Evolutionary conservation across 2,888 invertebrate genomes (phyloP).

Genomic region (Silvanus unidentatus): DNA sequence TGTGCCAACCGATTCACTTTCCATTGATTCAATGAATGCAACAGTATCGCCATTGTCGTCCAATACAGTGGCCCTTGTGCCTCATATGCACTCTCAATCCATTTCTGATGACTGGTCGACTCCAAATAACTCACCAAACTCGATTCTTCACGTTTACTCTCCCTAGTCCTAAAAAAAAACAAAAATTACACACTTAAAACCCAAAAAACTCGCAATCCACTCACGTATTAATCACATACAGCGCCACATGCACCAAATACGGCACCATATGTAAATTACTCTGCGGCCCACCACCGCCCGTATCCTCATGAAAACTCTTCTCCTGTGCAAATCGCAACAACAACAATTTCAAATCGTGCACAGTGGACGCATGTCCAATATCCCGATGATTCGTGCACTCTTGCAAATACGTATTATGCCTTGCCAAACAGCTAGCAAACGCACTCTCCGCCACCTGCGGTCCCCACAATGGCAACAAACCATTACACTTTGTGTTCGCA

Average conservation of each 20-base stretch:
- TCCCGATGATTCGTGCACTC: constrained; percentile 69
- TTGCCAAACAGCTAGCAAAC: constrained; percentile 87
- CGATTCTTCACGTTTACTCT: constrained; percentile 71
- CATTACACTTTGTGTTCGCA: constrained; percentile 96
- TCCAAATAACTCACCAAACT: constrained; percentile 69
- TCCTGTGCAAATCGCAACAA: constrained; percentile 86
- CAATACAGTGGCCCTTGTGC: constrained; percentile 91
- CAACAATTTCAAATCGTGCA: constrained; percentile 89
- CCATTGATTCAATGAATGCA: constrained; percentile 78
- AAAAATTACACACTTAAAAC: constrained; percentile 5
- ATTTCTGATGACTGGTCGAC: constrained; percentile 54
- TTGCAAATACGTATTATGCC: constrained; percentile 81
- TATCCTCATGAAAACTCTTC: constrained; percentile 94
- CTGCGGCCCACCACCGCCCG: constrained; percentile 93
- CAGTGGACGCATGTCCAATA: constrained; percentile 72
- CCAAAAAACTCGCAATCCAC: constrained; percentile 33
- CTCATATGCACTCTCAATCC: constrained; percentile 80
- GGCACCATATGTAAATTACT: constrained; percentile 97
- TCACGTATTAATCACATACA: constrained; percentile 87
- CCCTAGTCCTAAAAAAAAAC: constrained; percentile 56
- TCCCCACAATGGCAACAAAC: constrained; percentile 93
- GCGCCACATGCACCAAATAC: constrained; percentile 87
- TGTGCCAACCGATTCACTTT: constrained; percentile 62
- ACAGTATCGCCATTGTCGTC: constrained; percentile 70
- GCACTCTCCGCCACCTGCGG: constrained; percentile 89